Percentiles rank a stretch among this genome's conserved stretches.
phyloP scores from a whole-genome alignment of 2,797 vertebrate genomes.

The Lateolabrax maculatus region DNA sequence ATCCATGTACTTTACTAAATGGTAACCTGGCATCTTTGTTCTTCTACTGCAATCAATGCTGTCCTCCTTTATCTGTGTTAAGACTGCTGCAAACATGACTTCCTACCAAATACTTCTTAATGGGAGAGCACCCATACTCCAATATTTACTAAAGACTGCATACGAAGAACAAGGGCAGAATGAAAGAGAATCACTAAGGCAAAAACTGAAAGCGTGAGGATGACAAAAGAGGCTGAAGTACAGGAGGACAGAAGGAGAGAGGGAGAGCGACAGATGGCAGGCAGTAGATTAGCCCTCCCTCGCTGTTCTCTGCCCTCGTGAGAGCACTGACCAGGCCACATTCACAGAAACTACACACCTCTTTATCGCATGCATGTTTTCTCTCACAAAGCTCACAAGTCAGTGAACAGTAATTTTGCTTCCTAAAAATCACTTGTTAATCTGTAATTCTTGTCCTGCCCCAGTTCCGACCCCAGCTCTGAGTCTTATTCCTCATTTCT shows the following conservation, averaged over 20 bases:
- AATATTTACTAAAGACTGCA: constrained; percentile 3
- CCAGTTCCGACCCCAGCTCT: background rate
- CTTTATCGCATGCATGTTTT: constrained; percentile 28
- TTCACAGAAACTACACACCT: constrained; percentile 7
- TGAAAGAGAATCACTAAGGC: constrained; percentile 1
- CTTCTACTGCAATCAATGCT: background rate
- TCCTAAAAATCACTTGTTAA: constrained; percentile 9
- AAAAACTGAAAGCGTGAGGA: constrained; percentile 5
- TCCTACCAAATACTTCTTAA: background rate
- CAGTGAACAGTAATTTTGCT: background rate
- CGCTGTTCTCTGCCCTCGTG: constrained; percentile 43
- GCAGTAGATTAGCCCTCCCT: constrained; percentile 59
- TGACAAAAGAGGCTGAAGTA: constrained; percentile 10
- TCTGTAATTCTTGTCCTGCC: background rate
- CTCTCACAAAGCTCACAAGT: background rate
- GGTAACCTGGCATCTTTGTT: background rate
- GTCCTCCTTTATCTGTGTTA: background rate
- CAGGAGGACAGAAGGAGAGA: constrained; percentile 24
- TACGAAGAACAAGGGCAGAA: background rate
- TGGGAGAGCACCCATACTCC: background rate
- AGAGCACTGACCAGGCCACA: constrained; percentile 26
- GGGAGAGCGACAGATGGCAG: constrained; percentile 71
- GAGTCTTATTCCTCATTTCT: constrained; percentile 24
- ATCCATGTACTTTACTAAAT: background rate
- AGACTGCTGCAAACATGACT: constrained; percentile 9